Evolutionary conservation across 2,797 vertebrate genomes (phyloP), one percentile per base, ranked within the genome.

Genomic region (Betta splendens): DNA sequence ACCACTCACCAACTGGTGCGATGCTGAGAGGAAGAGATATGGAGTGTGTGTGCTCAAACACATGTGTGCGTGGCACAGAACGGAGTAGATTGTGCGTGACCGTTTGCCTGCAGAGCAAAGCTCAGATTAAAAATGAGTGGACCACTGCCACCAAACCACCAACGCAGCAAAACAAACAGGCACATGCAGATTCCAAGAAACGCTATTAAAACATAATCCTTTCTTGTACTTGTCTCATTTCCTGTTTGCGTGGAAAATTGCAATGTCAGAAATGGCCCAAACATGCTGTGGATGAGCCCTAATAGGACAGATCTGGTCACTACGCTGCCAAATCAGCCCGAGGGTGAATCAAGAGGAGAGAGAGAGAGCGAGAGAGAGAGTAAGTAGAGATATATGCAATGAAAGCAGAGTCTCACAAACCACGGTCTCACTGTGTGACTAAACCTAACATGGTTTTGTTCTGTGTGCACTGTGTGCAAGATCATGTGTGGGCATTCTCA

Each of bases 101-200:
- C 54, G 16, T 1, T 54, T 65, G 64, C 67, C 53, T 37, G 32
- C 23, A 37, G 70, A 77, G 62, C 68, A 62, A 69, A 87, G 80
- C 69, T 72, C 74, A 73, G 59, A 83, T 85, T 80, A 64, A 69
- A 79, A 76, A 52, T 50, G 52, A 83, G 65, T 68, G 70, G 68
- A 73, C 56, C 40, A 22, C 56, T 78, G 69, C 81, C 71, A 76
- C 62, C 42, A 47, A 79, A 69, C 66, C 57, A 65, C 60, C 58
- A 72, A 68, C 20, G 20, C 72, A 61, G 40, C 26, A 43, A 64
- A 68, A 51, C 17, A 32, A 37, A 21, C 9, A 65, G 17, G 38
- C 8, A 33, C 39, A 16, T 20, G 8, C 42, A 53, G 13, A 25
- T 18, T 31, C 13, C 29, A 52, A 46, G 31, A 58, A 36, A 47